Percentiles rank a stretch among this genome's conserved stretches.
Evolutionary conservation across 2,113 vertebrate genomes (phyloP).

Genomic region (Cochlearius cochlearius): DNA sequence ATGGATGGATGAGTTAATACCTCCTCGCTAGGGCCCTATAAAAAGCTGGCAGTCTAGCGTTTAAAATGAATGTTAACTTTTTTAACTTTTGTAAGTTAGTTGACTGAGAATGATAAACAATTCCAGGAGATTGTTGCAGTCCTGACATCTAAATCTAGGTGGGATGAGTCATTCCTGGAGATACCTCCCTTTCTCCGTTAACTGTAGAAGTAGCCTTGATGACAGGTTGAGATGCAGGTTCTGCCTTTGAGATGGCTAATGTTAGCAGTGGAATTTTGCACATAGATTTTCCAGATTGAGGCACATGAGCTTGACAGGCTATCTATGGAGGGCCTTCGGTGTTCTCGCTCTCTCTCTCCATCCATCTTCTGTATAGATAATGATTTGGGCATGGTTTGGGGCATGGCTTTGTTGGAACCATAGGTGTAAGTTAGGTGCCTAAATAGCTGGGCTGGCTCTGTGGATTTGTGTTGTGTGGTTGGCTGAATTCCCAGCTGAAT

Average conservation of each 20-base stretch:
- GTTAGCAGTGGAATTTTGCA: neutral
- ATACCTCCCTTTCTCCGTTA: neutral
- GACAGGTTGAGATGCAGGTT: neutral
- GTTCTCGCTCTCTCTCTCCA: neutral
- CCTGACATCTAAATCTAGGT: neutral
- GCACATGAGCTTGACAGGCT: neutral
- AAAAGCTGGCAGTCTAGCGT: neutral
- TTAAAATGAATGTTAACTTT: neutral
- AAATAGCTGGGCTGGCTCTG: neutral
- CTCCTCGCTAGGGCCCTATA: neutral
- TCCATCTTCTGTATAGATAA: neutral
- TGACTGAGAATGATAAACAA: neutral
- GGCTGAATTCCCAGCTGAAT: neutral
- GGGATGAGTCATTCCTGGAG: neutral
- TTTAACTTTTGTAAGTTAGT: neutral
- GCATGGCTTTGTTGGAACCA: neutral
- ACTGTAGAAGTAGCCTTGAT: neutral
- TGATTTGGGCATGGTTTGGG: neutral
- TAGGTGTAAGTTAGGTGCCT: neutral
- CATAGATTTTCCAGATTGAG: neutral
- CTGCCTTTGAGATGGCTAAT: neutral
- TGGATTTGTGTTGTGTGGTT: neutral
- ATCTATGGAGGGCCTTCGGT: neutral
- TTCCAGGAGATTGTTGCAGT: neutral
- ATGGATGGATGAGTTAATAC: neutral